phyloP scores from a whole-genome alignment of 2,113 vertebrate genomes.

The Pachyramphus minor region DNA sequence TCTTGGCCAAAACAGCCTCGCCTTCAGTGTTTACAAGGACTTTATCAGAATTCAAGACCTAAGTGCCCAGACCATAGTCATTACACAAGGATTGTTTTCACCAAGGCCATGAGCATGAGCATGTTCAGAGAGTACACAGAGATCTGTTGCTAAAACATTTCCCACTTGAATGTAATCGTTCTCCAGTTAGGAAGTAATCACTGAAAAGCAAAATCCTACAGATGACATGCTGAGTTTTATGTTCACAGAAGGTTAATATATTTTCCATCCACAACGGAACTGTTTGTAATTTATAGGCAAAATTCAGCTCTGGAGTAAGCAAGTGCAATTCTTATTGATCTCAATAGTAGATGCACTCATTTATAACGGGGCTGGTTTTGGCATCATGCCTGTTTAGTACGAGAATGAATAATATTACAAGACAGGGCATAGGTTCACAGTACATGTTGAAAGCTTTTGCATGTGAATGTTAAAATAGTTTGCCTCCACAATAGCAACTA shows the following conservation, averaged over 20 bases:
- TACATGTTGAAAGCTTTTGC: conserved; percentile 28
- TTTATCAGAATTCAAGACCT: neutral
- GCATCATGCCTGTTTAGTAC: neutral
- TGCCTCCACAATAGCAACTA: conserved; percentile 51
- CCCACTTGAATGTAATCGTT: conserved; percentile 1
- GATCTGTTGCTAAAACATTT: conserved; percentile 8
- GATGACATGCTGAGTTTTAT: neutral
- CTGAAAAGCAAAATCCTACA: conserved; percentile 4
- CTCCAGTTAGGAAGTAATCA: conserved; percentile 17
- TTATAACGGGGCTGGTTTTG: neutral
- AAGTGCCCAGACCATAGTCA: neutral
- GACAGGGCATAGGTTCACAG: conserved; percentile 7
- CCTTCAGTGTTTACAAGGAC: neutral
- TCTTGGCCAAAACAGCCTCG: neutral
- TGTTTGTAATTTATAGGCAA: conserved; percentile 30
- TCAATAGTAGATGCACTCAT: conserved; percentile 26
- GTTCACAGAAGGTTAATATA: conserved; percentile 9
- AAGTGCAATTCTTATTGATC: conserved; percentile 31
- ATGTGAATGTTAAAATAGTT: conserved; percentile 48
- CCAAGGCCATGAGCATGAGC: neutral
- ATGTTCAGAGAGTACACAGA: neutral
- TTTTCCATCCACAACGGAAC: neutral
- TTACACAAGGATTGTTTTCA: neutral
- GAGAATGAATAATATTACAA: conserved; percentile 7
- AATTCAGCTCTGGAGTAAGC: neutral